Evolutionary conservation across 2,113 vertebrate genomes (phyloP), one percentile per base, ranked within the genome.

Genomic region (Melanostigma gelatinosum): DNA sequence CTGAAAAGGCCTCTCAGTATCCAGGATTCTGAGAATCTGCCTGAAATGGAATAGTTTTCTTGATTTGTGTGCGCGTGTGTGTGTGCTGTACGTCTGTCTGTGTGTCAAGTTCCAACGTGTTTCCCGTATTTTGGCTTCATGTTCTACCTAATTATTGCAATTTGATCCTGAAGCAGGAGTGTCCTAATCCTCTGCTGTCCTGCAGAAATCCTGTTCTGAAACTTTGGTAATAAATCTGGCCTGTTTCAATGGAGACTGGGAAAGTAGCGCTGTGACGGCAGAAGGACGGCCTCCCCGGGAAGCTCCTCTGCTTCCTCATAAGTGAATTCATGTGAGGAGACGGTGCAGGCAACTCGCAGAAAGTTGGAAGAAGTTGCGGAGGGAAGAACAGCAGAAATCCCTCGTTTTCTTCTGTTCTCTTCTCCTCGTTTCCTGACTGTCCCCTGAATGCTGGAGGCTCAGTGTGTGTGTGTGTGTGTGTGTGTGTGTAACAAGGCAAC

Each of bases 141-240:
- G 87, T 94, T 94, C 92, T 91, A 91, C 93, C 92, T 95, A 94
- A 94, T 94, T 94, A 94, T 93, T 93, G 92, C 91, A 93, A 94
- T 92, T 93, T 91, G 91, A 94, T 93, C 93, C 91, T 90, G 81
- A 93, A 94, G 92, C 93, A 92, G 92, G 93, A 92, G 93, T 85
- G 85, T 87, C 88, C 88, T 91, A 92, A 93, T 92, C 89, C 91
- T 90, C 87, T 77, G 85, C 91, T 88, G 86, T 91, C 89, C 85
- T 85, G 88, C 87, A 73, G 79, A 91, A 93, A 92, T 91, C 86
- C 86, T 88, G 87, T 90, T 87, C 83, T 90, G 72, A 93, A 92
- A 91, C 80, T 93, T 93, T 88, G 90, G 81, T 93, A 78, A 89
- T 89, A 92, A 83, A 94, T 90, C 90, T 92, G 82, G 89, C 87